phyloP scores from a whole-genome alignment of 1,140 invertebrate species.

The Lamellibrachia luymesi region DNA sequence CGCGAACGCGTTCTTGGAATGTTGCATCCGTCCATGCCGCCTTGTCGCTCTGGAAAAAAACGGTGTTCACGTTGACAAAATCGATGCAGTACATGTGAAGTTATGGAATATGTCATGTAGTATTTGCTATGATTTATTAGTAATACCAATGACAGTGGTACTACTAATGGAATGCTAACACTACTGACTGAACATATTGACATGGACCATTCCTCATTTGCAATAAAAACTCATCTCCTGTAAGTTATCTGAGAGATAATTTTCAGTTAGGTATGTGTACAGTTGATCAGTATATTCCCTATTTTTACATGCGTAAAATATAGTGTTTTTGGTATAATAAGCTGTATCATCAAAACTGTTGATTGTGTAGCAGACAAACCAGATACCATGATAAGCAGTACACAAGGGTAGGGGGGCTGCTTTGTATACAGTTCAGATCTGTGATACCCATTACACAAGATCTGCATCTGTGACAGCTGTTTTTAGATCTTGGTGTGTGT shows the following conservation, averaged over 20 bases:
- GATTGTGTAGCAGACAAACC: constrained; percentile 1
- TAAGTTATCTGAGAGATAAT: too few relatives aligned
- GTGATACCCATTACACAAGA: background rate
- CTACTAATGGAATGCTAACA: background rate
- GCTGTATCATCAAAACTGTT: background rate
- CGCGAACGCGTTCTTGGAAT: background rate
- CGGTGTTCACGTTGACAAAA: background rate
- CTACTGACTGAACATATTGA: background rate
- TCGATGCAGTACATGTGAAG: background rate
- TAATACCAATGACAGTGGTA: background rate
- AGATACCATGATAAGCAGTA: background rate
- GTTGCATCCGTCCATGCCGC: background rate
- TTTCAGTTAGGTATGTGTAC: too few relatives aligned
- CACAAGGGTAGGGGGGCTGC: background rate
- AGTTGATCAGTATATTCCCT: too few relatives aligned
- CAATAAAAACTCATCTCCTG: too few relatives aligned
- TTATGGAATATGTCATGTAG: background rate
- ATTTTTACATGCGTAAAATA: background rate
- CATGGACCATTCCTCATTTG: background rate
- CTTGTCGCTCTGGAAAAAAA: background rate
- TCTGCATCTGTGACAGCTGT: background rate
- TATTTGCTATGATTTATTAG: background rate
- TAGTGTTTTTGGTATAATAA: background rate
- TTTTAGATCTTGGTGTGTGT: background rate
- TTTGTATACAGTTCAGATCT: background rate